Base-by-base conservation (phyloP, 1,140 invertebrate genomes). In the Drosophila jambulina region DNA sequence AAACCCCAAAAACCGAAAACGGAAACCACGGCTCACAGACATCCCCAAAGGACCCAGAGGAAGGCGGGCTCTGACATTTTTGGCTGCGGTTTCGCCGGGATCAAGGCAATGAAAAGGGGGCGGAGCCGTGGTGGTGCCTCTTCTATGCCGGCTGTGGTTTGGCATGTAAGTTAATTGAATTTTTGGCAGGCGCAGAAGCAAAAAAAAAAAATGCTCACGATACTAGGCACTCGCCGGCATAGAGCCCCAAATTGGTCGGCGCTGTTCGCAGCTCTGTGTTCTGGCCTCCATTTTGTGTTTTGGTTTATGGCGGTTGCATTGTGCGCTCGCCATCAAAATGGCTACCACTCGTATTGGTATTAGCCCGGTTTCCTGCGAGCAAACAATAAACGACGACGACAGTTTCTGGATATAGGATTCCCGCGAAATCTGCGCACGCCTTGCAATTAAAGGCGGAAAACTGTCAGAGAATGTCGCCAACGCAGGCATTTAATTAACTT, bases 111-210 rank as follows among this genome's bases (percentile, higher is more conserved):
- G 43, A 27, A 9, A 23, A 27, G 27, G 2, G 5, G 59, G 59
- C 25, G 21, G 17, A 23, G 54, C 38, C 2, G 27, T n/a, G n/a
- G 25, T 42, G 27, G 53, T 56, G 27, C 25, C 27, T 40, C 45
- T 49, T 72, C 60, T 60, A 42, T 75, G 64, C 46, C 63, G 54
- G 58, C 60, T 87, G 82, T 19, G 82, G 82, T 82, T 82, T 75
- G 72, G 67, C 63, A 81, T 80, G 70, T 62, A 58, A 86, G 84
- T 80, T 83, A 80, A 86, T 86, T 86, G 83, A 88, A 86, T 85
- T 85, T 84, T 75, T 51, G 68, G 68, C 64, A 61, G 69, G 76
- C 48, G 36, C 23, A 60, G 64, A 10, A n/a, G n/a, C n/a, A n/a
- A 61, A 53, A 59, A 59, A 56, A 56, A 74, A 67, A 61, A 38